Evolutionary conservation across 2,113 vertebrate genomes (phyloP), one percentile per base, ranked within the genome.

Genomic region (Thymallus thymallus): DNA sequence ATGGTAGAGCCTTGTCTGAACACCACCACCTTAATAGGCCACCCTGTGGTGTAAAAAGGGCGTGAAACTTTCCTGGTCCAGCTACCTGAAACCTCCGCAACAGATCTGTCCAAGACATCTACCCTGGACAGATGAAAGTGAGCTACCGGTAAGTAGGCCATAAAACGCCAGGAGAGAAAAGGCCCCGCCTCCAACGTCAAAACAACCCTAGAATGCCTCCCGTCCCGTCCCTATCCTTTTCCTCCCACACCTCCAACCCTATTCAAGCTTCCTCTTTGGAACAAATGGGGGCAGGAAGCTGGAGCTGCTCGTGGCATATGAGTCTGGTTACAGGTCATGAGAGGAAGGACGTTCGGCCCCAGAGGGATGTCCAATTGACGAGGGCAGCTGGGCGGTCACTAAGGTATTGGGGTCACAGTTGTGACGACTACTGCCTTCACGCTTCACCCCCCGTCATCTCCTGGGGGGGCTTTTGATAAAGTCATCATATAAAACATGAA

Each of bases 111-210:
- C 80, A 77, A 84, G 81, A 83, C 79, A 73, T 74, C 71, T 73
- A 69, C 76, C 77, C 72, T 75, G 56, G 68, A 51, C 56, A 69
- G 76, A 84, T 81, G 84, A 90, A 89, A 87, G 85, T 84, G 76
- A 86, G 84, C 69, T 82, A 77, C 77, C 73, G 68, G 84, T 90
- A 89, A 89, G 83, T 87, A 85, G 88, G 81, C 86, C 82, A 85
- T 89, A 86, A 92, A 91, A 88, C 88, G 84, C 71, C 87, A 90
- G 89, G 87, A 86, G 88, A 87, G 77, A 84, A 82, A 88, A 76
- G 63, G 75, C 76, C 32, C 74, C 22, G 74, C 61, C 74, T 77
- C 81, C 41, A 1, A 62, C 74, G 77, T 85, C 81, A 87, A 82
- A 88, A 85, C 68, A 75, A 68, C 80, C 56, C 71, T 51, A 14